These are phyloP conservation scores for Luehdorfia chinensis DNA, from an alignment of 1,140 invertebrate species.

Conservation along the genomic window DNA sequence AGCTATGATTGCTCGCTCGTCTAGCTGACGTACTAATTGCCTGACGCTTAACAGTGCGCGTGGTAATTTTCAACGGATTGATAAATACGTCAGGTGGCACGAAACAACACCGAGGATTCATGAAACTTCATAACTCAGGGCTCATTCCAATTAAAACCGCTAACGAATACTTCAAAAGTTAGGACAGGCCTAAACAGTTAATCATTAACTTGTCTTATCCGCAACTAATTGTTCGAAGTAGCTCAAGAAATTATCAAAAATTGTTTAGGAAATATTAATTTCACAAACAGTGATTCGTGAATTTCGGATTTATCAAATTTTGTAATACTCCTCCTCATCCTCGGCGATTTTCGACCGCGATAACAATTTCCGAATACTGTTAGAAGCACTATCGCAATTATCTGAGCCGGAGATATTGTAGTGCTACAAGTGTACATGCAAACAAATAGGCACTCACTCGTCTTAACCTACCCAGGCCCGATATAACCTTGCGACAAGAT, in stretches of 20 bases:
- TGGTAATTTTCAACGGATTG: slow-evolving; percentile 4
- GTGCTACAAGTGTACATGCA: no score
- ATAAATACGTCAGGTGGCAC: slow-evolving; percentile 14
- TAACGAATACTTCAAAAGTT: slow-evolving; percentile 17
- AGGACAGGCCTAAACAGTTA: slow-evolving; percentile 7
- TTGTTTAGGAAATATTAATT: neutral
- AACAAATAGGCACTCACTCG: no score
- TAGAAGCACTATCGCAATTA: no score
- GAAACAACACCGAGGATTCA: slow-evolving; percentile 3
- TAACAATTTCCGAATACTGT: no score
- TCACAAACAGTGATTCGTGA: no score
- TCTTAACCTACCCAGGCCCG: no score
- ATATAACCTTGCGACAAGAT: no score
- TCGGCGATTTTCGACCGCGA: no score
- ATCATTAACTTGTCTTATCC: slow-evolving; percentile 8
- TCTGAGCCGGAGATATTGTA: no score
- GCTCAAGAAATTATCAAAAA: neutral
- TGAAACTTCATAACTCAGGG: slow-evolving; percentile 14
- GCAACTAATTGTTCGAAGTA: neutral
- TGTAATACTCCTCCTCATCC: no score
- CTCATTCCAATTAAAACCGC: slow-evolving; percentile 15
- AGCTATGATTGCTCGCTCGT: neutral
- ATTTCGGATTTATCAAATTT: no score
- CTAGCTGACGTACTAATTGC: slow-evolving; percentile 1
- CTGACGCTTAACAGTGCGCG: slow-evolving; percentile 2